A percentile compares a stretch with the other conserved stretches of the same genome.
These are phyloP conservation scores for Sclerurus mexicanus DNA, from an alignment of 2,113 vertebrate genomes.

Conservation along the genomic window DNA sequence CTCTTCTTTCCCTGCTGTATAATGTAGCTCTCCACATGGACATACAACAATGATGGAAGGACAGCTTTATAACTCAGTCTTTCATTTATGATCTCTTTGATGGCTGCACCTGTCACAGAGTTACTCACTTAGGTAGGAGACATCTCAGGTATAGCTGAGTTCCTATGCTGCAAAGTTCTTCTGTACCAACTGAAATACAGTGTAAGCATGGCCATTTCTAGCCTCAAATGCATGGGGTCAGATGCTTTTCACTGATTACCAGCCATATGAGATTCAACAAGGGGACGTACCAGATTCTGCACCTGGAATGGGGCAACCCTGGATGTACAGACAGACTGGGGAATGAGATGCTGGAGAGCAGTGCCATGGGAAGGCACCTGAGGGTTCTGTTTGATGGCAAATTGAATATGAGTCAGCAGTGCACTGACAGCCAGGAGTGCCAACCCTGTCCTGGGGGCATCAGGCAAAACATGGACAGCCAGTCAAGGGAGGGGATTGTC, in stretches of 20 bases:
- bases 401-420: background rate
- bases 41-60: background rate
- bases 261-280: background rate
- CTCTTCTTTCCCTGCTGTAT: background rate
- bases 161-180: background rate
- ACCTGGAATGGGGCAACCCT: background rate
- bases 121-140: background rate
- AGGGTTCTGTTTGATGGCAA: background rate
- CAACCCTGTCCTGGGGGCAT: background rate
- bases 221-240: background rate
- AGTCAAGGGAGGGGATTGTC: background rate
- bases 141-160: background rate
- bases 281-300: background rate
- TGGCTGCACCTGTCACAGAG: background rate
- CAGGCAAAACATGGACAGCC: background rate
- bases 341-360: background rate
- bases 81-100: background rate
- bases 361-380: background rate
- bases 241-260: background rate
- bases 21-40: background rate
- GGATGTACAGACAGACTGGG: background rate
- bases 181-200: background rate
- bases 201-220: background rate
- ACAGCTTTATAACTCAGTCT: background rate
- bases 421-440: background rate